Conservation (phyloP, 1,140 invertebrate species). For the Saccostrea glomerata region DNA sequence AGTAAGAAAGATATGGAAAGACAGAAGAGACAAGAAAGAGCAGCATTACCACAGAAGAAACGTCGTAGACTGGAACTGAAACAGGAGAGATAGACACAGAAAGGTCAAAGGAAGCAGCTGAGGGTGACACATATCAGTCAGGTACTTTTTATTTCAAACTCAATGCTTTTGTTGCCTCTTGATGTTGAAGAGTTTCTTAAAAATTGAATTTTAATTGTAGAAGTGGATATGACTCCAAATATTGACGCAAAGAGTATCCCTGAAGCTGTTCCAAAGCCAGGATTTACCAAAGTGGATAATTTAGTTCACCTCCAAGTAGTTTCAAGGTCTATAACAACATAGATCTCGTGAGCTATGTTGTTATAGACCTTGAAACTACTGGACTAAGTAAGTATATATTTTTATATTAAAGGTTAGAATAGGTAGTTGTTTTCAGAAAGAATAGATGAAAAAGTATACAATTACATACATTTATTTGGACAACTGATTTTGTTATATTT, state of each 20-base stretch:
- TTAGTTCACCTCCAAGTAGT: neutral
- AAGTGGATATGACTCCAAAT: conserved; percentile 25
- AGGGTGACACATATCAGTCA: conserved; percentile 49
- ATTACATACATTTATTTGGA: neutral
- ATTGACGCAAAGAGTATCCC: conserved; percentile 29
- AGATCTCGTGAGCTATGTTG: conserved; percentile 1
- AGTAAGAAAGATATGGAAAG: conserved; percentile 40
- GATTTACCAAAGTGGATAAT: neutral
- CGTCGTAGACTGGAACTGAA: conserved; percentile 43
- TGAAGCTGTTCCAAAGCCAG: conserved; percentile 32
- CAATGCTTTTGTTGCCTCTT: neutral
- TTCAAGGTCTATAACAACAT: no score
- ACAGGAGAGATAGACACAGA: conserved; percentile 39
- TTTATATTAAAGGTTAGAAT: neutral
- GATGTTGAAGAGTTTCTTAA: conserved; percentile 12
- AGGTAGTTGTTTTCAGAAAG: neutral
- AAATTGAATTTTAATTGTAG: conserved; percentile 3
- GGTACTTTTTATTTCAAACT: conserved; percentile 29
- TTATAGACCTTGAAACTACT: conserved; percentile 33
- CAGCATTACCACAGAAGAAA: conserved; percentile 39
- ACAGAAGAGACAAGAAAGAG: neutral
- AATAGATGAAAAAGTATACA: neutral
- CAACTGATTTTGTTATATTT: conserved; percentile 20
- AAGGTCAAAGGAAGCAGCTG: conserved; percentile 47
- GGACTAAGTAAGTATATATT: conserved; percentile 25